Evolutionary conservation across 2,113 vertebrate species (phyloP).

Genomic region (Neofelis nebulosa): DNA sequence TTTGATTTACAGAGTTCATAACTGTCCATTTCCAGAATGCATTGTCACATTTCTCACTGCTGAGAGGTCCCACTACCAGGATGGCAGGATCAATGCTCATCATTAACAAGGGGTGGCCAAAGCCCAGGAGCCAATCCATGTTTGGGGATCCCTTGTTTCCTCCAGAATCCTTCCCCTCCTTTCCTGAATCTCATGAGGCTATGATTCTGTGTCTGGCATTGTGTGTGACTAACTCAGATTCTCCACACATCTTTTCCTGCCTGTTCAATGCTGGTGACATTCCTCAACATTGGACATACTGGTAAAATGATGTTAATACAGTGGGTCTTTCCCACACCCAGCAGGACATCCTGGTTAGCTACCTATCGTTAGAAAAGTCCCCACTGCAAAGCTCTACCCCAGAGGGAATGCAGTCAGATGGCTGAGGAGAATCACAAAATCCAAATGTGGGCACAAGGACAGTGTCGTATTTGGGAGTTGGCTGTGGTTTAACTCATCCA

Average conservation of each 20-base stretch:
- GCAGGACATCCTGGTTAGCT: background rate
- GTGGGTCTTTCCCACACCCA: background rate
- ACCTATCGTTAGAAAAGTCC: background rate
- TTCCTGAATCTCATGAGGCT: background rate
- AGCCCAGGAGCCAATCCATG: accelerated
- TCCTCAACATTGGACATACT: background rate
- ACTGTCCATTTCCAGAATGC: accelerated
- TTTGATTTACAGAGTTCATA: too few species aligned
- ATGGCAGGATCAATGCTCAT: accelerated
- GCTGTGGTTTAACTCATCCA: too few species aligned
- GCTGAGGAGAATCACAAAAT: background rate
- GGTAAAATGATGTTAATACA: accelerated
- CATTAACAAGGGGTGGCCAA: background rate
- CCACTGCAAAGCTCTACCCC: accelerated
- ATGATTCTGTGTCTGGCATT: background rate
- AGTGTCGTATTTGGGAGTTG: accelerated
- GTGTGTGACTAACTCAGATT: background rate
- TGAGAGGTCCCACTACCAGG: accelerated
- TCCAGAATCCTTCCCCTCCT: background rate
- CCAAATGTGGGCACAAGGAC: too few species aligned
- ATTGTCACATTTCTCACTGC: too few species aligned
- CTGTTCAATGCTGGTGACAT: accelerated
- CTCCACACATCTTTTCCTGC: accelerated
- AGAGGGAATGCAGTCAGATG: background rate
- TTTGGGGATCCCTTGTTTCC: too few species aligned